Conservation (phyloP, 2,888 invertebrate species). For the Agonum fuliginosum region DNA sequence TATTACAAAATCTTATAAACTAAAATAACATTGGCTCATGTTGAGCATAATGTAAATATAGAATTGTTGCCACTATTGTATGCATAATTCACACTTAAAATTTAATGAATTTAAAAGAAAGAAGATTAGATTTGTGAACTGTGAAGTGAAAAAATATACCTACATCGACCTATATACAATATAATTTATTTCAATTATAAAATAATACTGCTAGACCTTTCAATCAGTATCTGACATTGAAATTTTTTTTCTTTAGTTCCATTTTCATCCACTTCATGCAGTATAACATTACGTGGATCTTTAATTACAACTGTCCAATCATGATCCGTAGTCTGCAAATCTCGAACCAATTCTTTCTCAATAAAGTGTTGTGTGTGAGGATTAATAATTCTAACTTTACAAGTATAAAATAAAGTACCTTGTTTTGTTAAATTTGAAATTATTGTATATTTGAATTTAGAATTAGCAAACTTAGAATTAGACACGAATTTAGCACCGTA, state of each 20-base stretch:
- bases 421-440: neutral
- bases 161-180: neutral
- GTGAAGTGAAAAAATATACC: too few species aligned
- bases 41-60: too few species aligned
- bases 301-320: neutral
- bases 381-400: constrained; percentile 5
- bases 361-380: neutral
- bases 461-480: neutral
- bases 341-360: neutral
- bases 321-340: neutral
- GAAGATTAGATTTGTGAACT: too few species aligned
- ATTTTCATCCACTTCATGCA: neutral
- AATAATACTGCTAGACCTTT: neutral
- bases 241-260: neutral
- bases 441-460: neutral
- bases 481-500: neutral
- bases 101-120: too few species aligned
- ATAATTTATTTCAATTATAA: neutral
- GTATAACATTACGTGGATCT: neutral
- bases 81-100: too few species aligned
- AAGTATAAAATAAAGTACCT: neutral
- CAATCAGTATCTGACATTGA: neutral
- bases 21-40: too few species aligned
- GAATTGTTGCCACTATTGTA: too few species aligned
- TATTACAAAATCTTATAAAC: too few species aligned